phyloP scores from a whole-genome alignment of 2,888 invertebrate genomes.

The Hedya salicella region DNA sequence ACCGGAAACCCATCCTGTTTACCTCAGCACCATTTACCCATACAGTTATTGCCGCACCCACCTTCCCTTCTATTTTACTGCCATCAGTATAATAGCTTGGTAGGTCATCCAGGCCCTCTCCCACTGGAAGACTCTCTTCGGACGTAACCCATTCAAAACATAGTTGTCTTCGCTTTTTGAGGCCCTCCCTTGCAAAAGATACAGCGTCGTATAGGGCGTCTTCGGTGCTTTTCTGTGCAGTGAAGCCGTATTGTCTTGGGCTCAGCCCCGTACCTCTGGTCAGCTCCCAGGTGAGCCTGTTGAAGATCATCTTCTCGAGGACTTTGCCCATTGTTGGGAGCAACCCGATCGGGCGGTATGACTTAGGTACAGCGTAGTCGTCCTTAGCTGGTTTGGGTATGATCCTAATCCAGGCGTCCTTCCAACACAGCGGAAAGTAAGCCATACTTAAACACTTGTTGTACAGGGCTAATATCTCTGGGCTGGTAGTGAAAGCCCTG shows the following conservation, averaged over 20 bases:
- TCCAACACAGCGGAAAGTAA: not conserved
- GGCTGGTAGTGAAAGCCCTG: not conserved
- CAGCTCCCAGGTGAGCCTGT: not conserved
- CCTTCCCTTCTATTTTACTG: not conserved
- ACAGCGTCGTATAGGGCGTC: not conserved
- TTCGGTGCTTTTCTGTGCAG: not conserved
- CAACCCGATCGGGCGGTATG: not conserved
- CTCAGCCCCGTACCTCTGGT: not conserved
- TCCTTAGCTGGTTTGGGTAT: not conserved
- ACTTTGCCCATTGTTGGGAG: not conserved
- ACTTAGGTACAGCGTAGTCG: not conserved
- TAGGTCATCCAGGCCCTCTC: not conserved
- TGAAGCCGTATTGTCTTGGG: not conserved
- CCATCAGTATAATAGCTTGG: not conserved
- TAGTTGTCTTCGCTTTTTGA: not conserved
- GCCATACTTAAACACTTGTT: not conserved
- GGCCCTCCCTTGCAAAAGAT: not conserved
- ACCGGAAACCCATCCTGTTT: not conserved
- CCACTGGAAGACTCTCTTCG: not conserved
- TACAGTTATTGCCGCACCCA: not conserved
- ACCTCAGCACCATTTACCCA: not conserved
- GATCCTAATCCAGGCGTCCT: not conserved
- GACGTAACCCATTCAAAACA: not conserved
- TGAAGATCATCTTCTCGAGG: not conserved
- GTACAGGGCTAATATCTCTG: not conserved